Conservation (phyloP, 2,888 invertebrate species). For the Monoplex corrugatus region DNA sequence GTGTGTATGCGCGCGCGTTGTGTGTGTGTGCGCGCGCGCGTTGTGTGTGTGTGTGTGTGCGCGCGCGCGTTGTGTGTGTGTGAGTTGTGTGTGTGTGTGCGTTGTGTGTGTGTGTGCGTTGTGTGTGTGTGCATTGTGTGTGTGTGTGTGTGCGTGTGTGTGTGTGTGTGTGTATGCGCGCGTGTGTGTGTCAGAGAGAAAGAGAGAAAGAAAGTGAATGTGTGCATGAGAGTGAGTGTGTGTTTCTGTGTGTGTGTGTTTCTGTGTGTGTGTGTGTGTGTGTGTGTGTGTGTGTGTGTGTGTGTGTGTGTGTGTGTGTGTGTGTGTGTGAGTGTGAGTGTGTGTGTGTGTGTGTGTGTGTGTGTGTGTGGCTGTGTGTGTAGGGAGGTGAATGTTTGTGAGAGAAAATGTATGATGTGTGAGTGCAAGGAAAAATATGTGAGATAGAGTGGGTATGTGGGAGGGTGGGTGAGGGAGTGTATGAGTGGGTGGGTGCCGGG, state of each 20-base stretch:
- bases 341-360: constrained; percentile 1
- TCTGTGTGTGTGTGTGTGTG: too few species aligned
- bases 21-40: too few species aligned
- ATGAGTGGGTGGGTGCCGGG: not conserved
- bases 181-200: too few species aligned
- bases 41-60: too few species aligned
- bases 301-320: too few species aligned
- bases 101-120: too few species aligned
- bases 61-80: too few species aligned
- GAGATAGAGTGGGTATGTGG: not conserved
- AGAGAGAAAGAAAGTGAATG: not conserved
- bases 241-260: not conserved
- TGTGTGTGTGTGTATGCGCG: constrained; percentile 22
- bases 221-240: not conserved
- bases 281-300: too few species aligned
- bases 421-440: not conserved
- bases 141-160: not conserved
- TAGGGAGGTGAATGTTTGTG: not conserved
- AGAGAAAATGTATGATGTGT: not conserved
- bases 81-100: too few species aligned
- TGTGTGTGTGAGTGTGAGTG: too few species aligned
- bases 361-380: not conserved
- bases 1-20: too few species aligned
- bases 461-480: not conserved
- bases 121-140: too few species aligned